Evolutionary conservation across 2,888 invertebrate genomes (phyloP), one percentile per base, ranked within the genome.

Genomic region (Idaea aversata): DNA sequence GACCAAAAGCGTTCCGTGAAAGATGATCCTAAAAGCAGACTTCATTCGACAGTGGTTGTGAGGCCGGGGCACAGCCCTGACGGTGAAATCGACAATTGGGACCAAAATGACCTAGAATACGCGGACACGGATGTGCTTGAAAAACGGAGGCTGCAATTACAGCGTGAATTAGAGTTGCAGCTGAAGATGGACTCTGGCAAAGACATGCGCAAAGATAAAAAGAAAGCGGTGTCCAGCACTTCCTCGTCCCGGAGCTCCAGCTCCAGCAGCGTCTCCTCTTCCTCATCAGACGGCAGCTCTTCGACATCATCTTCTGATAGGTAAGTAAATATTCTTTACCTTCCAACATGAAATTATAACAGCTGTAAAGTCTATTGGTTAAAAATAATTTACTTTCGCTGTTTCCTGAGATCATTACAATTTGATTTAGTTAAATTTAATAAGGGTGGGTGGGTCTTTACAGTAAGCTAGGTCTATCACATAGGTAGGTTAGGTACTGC

Each of bases 121-220:
- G 96, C 96, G 72, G 96, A 97, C 88, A 96, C 96, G 70, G 96
- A 96, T 84, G 96, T 95, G 73, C 92, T 97, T 81, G 96, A 97
- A 86, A 95, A 96, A 85, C 94, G 96, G 75, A 93, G 96, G 71
- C 95, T 95, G 81, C 95, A 96, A 81, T 91, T 97, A 79, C 96
- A 96, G 84, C 93, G 96, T 78, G 96, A 97, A 92, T 91, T 97
- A 85, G 96, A 96, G 84, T 88, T 96, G 83, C 96, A 96, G 89
- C 91, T 96, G 93, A 96, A 96, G 93, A 96, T 96, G 93, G 96
- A 96, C 80, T 94, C 91, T 73, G 82, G 81, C 77, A 95, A 95
- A 84, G 94, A 95, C 76, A 93, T 94, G 88, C 94, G 95, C 71
- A 95, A 95, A 82, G 95, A 95, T 70, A 95, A 95, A 82, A 95